Evolutionary conservation across 2,888 invertebrate species (phyloP).

Genomic region (Fragum sueziense): DNA sequence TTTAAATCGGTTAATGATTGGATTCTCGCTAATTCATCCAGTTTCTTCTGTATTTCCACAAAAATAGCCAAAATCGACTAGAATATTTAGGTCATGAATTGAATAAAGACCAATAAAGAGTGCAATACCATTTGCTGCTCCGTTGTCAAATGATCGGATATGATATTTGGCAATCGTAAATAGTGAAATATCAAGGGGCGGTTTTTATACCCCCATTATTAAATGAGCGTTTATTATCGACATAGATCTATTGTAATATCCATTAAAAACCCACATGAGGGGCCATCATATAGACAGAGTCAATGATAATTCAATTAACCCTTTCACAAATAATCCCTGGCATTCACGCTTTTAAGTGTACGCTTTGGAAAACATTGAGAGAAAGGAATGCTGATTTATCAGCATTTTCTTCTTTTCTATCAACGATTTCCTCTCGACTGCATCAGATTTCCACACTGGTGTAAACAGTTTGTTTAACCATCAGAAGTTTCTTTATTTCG

Average conservation of each 20-base stretch:
- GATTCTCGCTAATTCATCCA: too few species aligned
- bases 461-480: not conserved
- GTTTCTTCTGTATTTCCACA: too few species aligned
- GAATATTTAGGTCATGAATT: too few species aligned
- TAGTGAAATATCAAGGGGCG: not conserved
- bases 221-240: not conserved
- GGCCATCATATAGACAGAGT: not conserved
- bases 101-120: too few species aligned
- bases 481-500: not conserved
- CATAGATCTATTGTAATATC: not conserved
- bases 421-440: not conserved
- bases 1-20: too few species aligned
- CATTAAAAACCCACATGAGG: not conserved
- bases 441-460: not conserved
- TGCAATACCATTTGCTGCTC: too few species aligned
- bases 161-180: not conserved
- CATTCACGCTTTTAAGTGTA: too few species aligned
- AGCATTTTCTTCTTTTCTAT: not conserved
- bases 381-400: not conserved
- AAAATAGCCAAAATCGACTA: too few species aligned
- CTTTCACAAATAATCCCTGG: too few species aligned
- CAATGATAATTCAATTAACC: too few species aligned
- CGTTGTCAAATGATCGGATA: too few species aligned
- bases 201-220: not conserved
- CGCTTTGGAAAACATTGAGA: not conserved